Conservation (phyloP, 64 coral and sea anemone genomes). For the Pocillopora verrucosa region DNA sequence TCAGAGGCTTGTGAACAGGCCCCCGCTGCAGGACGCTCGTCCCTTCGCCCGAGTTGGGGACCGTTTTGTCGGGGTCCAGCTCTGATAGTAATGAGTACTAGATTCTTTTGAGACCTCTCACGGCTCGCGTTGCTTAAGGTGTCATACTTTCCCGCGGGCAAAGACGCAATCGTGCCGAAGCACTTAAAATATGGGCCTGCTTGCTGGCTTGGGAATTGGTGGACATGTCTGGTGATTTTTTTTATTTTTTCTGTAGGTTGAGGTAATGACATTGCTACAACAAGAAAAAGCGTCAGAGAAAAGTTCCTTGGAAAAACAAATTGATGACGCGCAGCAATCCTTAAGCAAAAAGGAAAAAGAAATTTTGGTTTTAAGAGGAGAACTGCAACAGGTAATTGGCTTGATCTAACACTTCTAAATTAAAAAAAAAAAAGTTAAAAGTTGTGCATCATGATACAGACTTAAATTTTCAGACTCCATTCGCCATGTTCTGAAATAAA, state of each 20-base stretch:
- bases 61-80: too few relatives aligned
- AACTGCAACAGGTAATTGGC: conserved; percentile 23
- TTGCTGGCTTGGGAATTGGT: background rate
- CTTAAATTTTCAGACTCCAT: too few relatives aligned
- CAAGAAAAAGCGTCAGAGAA: conserved; percentile 38
- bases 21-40: too few relatives aligned
- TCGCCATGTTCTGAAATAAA: background rate
- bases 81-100: too few relatives aligned
- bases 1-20: too few relatives aligned
- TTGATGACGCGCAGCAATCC: conserved; percentile 29
- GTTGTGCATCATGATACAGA: too few relatives aligned
- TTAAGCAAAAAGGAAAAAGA: conserved; percentile 36
- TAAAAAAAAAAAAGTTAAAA: too few relatives aligned
- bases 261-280: conserved; percentile 44
- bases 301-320: conserved; percentile 35
- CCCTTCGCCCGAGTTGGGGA: too few relatives aligned
- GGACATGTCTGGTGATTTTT: background rate
- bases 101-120: too few relatives aligned
- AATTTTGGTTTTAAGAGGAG: background rate
- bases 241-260: conserved; percentile 7
- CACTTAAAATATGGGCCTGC: background rate
- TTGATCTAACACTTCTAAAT: background rate
- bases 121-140: too few relatives aligned
- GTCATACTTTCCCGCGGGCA: too few relatives aligned
- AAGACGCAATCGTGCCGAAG: too few relatives aligned